A percentile compares a stretch with the other conserved stretches of the same genome.
Conservation (phyloP, 2,888 invertebrate genomes). For the Chromoteleia sp. region DNA sequence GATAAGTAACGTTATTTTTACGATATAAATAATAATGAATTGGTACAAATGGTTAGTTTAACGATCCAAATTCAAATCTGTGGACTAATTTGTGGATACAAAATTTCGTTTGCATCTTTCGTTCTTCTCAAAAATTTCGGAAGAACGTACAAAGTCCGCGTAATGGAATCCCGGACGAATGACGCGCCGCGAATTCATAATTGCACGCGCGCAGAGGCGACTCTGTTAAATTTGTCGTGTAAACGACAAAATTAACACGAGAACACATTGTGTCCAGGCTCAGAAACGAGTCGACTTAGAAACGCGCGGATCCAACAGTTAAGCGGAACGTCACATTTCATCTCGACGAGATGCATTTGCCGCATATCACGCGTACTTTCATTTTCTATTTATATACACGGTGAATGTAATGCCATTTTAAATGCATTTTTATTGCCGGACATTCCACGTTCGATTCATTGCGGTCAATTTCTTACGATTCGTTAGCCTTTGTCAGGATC, state of each 20-base stretch:
- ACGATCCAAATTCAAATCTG: no score
- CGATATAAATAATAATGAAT: no score
- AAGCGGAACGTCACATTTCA: slow-evolving; percentile 64
- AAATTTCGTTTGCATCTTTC: no score
- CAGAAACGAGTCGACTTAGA: slow-evolving; percentile 3
- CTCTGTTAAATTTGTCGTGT: no score
- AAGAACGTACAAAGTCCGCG: background rate
- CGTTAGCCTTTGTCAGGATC: slow-evolving; percentile 47
- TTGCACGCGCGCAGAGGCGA: background rate
- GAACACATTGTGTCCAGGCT: slow-evolving; percentile 35
- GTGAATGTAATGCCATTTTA: slow-evolving; percentile 63
- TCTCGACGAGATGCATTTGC: slow-evolving; percentile 56
- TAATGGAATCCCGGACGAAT: background rate
- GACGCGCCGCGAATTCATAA: slow-evolving; percentile 8
- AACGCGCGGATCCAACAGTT: slow-evolving; percentile 44
- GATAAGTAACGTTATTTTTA: no score
- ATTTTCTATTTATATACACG: slow-evolving; percentile 66
- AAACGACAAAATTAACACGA: slow-evolving; percentile 57
- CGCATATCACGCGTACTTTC: slow-evolving; percentile 65
- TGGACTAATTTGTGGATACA: no score
- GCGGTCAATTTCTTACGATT: slow-evolving; percentile 62
- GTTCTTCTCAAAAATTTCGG: background rate
- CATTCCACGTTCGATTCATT: slow-evolving; percentile 65
- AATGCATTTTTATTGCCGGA: slow-evolving; percentile 63
- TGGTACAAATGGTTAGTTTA: no score